Percentiles rank a stretch among this genome's conserved stretches.
Conservation (phyloP, 2,888 invertebrate species). For the Agapostemon virescens region DNA sequence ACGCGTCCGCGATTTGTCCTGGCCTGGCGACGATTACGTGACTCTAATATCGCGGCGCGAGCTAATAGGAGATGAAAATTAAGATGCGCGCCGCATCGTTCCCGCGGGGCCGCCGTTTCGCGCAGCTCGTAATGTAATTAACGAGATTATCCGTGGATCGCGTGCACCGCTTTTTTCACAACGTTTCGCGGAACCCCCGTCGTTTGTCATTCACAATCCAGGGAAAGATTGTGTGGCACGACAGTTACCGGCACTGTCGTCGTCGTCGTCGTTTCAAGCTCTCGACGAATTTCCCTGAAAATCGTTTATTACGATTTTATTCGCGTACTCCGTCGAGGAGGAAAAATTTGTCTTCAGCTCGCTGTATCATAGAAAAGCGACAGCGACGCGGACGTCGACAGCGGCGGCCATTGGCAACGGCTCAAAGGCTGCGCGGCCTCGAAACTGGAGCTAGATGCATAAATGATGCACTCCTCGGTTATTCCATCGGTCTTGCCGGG, state of each 20-base stretch:
- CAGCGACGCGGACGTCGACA: neutral
- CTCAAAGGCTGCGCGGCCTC: constrained; percentile 38
- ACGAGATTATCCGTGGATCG: constrained; percentile 49
- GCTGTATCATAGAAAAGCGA: neutral
- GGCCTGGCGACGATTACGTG: constrained; percentile 40
- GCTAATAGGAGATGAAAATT: constrained; percentile 60
- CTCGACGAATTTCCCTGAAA: neutral
- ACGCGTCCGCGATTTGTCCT: constrained; percentile 35
- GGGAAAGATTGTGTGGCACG: neutral
- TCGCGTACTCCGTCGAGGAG: neutral
- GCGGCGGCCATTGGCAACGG: constrained; percentile 40
- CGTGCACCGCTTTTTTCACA: constrained; percentile 38
- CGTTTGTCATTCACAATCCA: constrained; percentile 37
- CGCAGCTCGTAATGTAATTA: constrained; percentile 55
- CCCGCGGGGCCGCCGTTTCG: constrained; percentile 44
- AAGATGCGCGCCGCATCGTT: constrained; percentile 48
- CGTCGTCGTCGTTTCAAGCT: neutral
- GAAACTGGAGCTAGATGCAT: constrained; percentile 57
- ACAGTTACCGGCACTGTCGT: neutral
- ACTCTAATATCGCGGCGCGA: constrained; percentile 54
- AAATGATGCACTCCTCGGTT: constrained; percentile 59
- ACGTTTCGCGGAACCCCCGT: constrained; percentile 5
- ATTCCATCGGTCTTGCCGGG: constrained; percentile 62
- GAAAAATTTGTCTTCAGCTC: neutral
- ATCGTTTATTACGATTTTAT: neutral